Percentiles rank a stretch among this genome's conserved stretches.
These are phyloP conservation scores for Lacanobia wlatinum DNA, from an alignment of 2,888 invertebrate genomes.

Conservation along the genomic window DNA sequence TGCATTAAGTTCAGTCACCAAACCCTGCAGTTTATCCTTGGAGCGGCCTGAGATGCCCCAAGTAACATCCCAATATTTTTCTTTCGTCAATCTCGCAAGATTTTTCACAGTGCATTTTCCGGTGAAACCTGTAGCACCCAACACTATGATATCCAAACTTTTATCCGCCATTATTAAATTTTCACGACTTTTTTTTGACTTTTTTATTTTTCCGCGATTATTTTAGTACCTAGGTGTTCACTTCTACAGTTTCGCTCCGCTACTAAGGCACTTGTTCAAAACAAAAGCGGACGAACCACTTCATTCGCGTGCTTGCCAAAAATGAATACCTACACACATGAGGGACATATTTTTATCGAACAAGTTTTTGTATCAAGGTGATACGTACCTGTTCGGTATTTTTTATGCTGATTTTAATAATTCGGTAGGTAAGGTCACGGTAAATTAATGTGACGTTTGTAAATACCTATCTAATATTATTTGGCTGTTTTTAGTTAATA, in stretches of 20 bases:
- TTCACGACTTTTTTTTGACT: background rate
- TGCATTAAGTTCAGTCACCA: constrained; percentile 44
- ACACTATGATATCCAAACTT: constrained; percentile 71
- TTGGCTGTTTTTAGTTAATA: no score
- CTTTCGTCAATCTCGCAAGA: constrained; percentile 61
- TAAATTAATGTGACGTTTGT: no score
- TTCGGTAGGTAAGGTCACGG: no score
- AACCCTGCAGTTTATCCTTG: constrained; percentile 68
- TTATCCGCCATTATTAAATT: constrained; percentile 35
- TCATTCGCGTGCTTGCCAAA: constrained; percentile 3
- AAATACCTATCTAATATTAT: no score
- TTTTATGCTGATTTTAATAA: no score
- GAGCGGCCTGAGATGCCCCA: constrained; percentile 75
- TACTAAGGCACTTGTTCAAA: constrained; percentile 6
- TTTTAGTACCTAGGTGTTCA: background rate
- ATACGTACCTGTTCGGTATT: no score
- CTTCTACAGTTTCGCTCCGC: background rate
- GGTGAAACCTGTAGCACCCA: constrained; percentile 75
- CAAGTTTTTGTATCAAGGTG: background rate
- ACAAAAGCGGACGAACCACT: constrained; percentile 16
- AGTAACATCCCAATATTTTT: constrained; percentile 63
- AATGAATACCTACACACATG: no score
- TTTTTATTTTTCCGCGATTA: background rate
- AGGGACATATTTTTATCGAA: background rate
- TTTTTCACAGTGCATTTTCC: constrained; percentile 68